phyloP scores from a whole-genome alignment of 2,113 vertebrate species.

The Motacilla tschutschensis region DNA sequence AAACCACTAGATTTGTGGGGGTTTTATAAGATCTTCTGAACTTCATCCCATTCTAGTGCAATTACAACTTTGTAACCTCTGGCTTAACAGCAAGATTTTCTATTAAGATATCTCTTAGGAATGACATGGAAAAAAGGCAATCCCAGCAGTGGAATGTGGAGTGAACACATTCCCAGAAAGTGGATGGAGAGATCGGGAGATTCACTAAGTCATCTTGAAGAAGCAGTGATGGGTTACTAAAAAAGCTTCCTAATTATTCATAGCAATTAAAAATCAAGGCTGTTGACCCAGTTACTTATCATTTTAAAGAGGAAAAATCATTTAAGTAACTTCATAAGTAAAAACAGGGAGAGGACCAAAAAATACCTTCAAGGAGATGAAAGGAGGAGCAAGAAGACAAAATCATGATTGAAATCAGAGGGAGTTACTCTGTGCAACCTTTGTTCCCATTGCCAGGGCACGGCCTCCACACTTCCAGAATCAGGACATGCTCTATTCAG shows the following conservation, averaged over 20 bases:
- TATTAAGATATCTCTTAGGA: background rate
- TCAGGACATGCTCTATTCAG: background rate
- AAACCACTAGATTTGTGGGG: background rate
- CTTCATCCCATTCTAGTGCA: background rate
- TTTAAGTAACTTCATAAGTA: background rate
- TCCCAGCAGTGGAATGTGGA: background rate
- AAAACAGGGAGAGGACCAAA: background rate
- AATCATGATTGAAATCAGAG: background rate
- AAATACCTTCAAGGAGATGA: background rate
- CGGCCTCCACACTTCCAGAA: background rate
- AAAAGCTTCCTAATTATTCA: background rate
- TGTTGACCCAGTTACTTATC: background rate
- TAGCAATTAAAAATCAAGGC: background rate
- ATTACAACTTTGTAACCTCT: background rate
- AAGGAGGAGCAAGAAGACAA: background rate
- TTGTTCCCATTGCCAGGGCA: background rate
- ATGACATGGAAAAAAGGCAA: background rate
- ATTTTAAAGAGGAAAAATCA: background rate
- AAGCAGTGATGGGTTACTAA: background rate
- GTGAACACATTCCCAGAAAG: background rate
- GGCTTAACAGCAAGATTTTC: background rate
- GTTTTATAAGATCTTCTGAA: background rate
- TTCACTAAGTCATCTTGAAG: background rate
- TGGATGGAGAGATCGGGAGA: background rate
- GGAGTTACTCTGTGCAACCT: background rate